Percentiles rank a stretch among this genome's conserved stretches.
Conservation (phyloP, 30 jellyfish, hydroid and myxozoan genomes). For the Clytia hemisphaerica region DNA sequence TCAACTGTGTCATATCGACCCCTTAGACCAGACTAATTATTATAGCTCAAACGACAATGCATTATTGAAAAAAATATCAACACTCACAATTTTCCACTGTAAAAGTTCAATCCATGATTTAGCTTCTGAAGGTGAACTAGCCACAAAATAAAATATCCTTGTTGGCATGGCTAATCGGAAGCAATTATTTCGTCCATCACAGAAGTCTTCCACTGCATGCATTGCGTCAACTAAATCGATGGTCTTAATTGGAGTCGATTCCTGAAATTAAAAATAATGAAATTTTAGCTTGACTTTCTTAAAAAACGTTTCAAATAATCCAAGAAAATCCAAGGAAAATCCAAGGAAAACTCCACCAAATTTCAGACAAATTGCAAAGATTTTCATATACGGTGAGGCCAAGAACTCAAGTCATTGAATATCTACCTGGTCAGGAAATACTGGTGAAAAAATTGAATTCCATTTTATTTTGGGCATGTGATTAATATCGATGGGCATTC, state of each 20-base stretch:
- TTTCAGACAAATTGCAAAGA: too few relatives aligned
- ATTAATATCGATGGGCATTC: too few relatives aligned
- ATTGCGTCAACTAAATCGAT: slow-evolving; percentile 45
- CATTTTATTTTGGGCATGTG: too few relatives aligned
- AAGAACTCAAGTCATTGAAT: too few relatives aligned
- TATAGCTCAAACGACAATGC: too few relatives aligned
- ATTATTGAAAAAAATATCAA: too few relatives aligned
- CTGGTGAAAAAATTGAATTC: too few relatives aligned
- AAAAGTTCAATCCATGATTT: slow-evolving; percentile 62
- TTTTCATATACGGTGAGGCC: too few relatives aligned
- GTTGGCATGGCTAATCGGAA: slow-evolving; percentile 51
- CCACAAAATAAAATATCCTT: slow-evolving; percentile 69
- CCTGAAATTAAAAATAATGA: slow-evolving; percentile 9
- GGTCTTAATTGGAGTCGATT: slow-evolving; percentile 42
- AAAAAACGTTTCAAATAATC: background rate
- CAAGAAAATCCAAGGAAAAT: background rate
- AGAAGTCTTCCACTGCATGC: slow-evolving; percentile 39
- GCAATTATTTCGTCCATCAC: slow-evolving; percentile 46
- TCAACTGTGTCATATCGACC: too few relatives aligned
- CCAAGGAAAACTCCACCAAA: background rate
- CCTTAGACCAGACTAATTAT: too few relatives aligned
- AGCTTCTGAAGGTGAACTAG: slow-evolving; percentile 52
- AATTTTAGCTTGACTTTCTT: background rate
- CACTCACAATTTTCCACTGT: slow-evolving; percentile 79
- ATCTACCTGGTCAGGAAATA: too few relatives aligned